phyloP scores from a whole-genome alignment of 1,140 invertebrate species.

The Daktulosphaira vitifoliae region DNA sequence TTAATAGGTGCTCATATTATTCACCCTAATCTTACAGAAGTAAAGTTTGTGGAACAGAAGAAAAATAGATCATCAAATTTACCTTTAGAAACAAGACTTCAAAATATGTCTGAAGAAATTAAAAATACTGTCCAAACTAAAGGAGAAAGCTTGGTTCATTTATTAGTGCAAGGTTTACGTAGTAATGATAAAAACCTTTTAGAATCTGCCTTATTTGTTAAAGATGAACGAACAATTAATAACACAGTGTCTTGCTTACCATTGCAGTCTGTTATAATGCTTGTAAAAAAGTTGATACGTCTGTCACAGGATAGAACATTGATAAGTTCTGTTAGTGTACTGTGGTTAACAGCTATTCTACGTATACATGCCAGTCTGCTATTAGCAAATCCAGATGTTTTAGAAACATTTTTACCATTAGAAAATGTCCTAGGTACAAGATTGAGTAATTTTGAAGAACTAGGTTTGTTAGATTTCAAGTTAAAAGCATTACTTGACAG shows the following conservation, averaged over 20 bases:
- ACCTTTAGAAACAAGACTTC: constrained; percentile 26
- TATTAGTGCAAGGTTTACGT: constrained; percentile 23
- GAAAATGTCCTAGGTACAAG: constrained; percentile 17
- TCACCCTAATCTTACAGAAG: constrained; percentile 6
- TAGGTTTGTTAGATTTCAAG: constrained; percentile 24
- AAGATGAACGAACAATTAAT: constrained; percentile 23
- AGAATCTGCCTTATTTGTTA: constrained; percentile 26
- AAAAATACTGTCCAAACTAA: constrained; percentile 27
- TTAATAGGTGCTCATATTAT: background rate
- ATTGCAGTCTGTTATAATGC: constrained; percentile 11
- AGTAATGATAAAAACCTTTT: constrained; percentile 23
- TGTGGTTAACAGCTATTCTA: constrained; percentile 10
- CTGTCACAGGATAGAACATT: constrained; percentile 19
- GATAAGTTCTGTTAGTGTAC: constrained; percentile 13
- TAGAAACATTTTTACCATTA: constrained; percentile 22
- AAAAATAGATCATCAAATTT: constrained; percentile 23
- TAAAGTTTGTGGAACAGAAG: constrained; percentile 15
- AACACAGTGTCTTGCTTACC: constrained; percentile 20
- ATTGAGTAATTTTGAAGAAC: constrained; percentile 23
- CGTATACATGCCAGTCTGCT: constrained; percentile 11
- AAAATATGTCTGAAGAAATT: constrained; percentile 32
- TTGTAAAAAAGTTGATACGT: constrained; percentile 8
- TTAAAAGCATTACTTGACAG: constrained; percentile 11
- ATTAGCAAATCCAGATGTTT: constrained; percentile 22
- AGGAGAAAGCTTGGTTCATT: constrained; percentile 26